Base-by-base conservation (phyloP, 2,888 invertebrate species). In the Myopa testacea region DNA sequence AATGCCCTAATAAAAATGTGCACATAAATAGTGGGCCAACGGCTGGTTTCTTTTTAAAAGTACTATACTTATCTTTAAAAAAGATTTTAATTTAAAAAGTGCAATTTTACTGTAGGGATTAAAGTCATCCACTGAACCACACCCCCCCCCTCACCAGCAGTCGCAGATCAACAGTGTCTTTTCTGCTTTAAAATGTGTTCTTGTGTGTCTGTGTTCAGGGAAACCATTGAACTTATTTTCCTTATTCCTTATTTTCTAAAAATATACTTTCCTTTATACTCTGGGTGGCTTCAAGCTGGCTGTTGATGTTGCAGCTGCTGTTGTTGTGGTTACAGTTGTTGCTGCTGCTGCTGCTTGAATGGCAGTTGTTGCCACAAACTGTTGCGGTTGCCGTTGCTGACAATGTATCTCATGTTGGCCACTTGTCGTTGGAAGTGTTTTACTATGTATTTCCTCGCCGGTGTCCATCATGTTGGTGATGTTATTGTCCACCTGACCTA, bases 221-320 rank as follows among this genome's bases (percentile, higher is more conserved):
- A 19, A 60, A 60, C 19, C 60, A 60, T 10, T 19, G 26, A 10
- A 19, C 26, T 50, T 16, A 26, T 45, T 70, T 26, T 52, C 52
- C 26, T 50, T 16, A 26, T 45, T 70, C n/a, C 26, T 50, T 16
- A 26, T 45, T 70, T 26, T 52, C 52, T 52, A 10, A 50, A 52
- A 45, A 69, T 70, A 60, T 50, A 70, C 34, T n/a, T 34, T 60
- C 19, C 40, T 68, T 82, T 80, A 83, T 75, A 83, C 79, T 74
- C 82, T 78, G 37, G 83, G 82, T 55, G 82, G 78, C 69, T 82
- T 82, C 78, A 82, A 82, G 45, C 80, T 80, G 38, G 81, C 80
- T 50, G 80, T 58, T 68, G 67, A 38, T 75, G 70, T 55, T 58
- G 38, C 63, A 50, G 14, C 37, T 55, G 68, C 34, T 52, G 37